A percentile compares a stretch with the other conserved stretches of the same genome.
These are phyloP conservation scores for Aphidius colemani DNA, from an alignment of 2,888 invertebrate genomes.

Conservation along the genomic window DNA sequence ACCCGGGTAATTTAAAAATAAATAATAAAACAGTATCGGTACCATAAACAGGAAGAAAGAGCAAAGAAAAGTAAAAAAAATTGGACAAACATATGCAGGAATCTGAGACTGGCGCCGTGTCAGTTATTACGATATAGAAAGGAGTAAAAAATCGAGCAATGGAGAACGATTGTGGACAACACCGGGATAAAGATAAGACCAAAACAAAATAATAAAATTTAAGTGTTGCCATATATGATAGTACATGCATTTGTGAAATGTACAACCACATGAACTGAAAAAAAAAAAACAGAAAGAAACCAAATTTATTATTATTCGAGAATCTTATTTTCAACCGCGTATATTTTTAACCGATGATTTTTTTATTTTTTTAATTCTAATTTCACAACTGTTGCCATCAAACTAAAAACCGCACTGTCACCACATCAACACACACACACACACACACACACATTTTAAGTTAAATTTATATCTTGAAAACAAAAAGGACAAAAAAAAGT, in stretches of 20 bases:
- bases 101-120: conserved; percentile 53
- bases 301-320: too few species aligned
- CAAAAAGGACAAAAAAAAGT: not conserved
- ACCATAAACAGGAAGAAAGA: conserved; percentile 10
- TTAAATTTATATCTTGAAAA: not conserved
- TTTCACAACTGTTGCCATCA: conserved; percentile 8
- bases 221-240: conserved; percentile 18
- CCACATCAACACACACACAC: too few species aligned
- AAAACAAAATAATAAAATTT: conserved; percentile 27
- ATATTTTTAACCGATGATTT: not conserved
- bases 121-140: conserved; percentile 34
- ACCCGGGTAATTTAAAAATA: not conserved
- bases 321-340: conserved; percentile 25
- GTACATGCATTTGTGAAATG: conserved; percentile 24
- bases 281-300: too few species aligned
- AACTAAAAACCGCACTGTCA: too few species aligned
- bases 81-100: conserved; percentile 56
- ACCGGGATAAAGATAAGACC: conserved; percentile 27
- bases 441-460: not conserved
- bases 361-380: not conserved
- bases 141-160: conserved; percentile 38
- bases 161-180: conserved; percentile 25
- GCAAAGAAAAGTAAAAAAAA: conserved; percentile 23
- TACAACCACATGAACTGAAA: not conserved
- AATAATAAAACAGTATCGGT: not conserved